phyloP scores from a whole-genome alignment of 1,140 invertebrate genomes.

The Drosophila obscura region DNA sequence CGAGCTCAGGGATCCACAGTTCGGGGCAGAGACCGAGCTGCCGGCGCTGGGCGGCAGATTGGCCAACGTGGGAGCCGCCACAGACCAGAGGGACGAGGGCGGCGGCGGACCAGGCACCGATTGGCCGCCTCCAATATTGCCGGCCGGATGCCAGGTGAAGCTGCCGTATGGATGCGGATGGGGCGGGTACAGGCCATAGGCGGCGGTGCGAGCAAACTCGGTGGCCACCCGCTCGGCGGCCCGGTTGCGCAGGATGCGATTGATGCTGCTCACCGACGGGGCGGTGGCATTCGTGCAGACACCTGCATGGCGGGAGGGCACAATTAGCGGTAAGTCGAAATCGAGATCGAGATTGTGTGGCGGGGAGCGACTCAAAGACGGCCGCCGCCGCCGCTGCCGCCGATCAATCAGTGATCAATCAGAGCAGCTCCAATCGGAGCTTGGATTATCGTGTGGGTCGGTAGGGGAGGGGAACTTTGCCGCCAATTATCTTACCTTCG shows the following conservation, averaged over 20 bases:
- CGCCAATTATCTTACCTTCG: slow-evolving; percentile 89
- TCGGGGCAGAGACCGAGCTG: slow-evolving; percentile 39
- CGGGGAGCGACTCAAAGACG: slow-evolving; percentile 11
- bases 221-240: slow-evolving; percentile 95
- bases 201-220: slow-evolving; percentile 95
- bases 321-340: slow-evolving; percentile 46
- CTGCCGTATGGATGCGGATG: slow-evolving; percentile 87
- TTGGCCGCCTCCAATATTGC: slow-evolving; percentile 51
- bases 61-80: slow-evolving; percentile 64
- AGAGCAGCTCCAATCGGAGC: slow-evolving; percentile 1
- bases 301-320: slow-evolving; percentile 58
- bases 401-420: slow-evolving; percentile 53
- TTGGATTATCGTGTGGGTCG: slow-evolving; percentile 28
- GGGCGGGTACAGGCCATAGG: slow-evolving; percentile 93
- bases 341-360: slow-evolving; percentile 11
- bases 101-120: slow-evolving; percentile 56
- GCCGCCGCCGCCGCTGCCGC: slow-evolving; percentile 47
- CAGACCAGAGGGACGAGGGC: slow-evolving; percentile 63
- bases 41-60: slow-evolving; percentile 57
- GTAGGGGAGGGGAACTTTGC: neutral
- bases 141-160: slow-evolving; percentile 84
- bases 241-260: slow-evolving; percentile 94
- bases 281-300: slow-evolving; percentile 96
- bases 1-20: slow-evolving; percentile 48
- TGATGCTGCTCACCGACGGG: slow-evolving; percentile 96